These are phyloP conservation scores for Parambassis ranga DNA, from an alignment of 2,797 vertebrate species.

Conservation along the genomic window DNA sequence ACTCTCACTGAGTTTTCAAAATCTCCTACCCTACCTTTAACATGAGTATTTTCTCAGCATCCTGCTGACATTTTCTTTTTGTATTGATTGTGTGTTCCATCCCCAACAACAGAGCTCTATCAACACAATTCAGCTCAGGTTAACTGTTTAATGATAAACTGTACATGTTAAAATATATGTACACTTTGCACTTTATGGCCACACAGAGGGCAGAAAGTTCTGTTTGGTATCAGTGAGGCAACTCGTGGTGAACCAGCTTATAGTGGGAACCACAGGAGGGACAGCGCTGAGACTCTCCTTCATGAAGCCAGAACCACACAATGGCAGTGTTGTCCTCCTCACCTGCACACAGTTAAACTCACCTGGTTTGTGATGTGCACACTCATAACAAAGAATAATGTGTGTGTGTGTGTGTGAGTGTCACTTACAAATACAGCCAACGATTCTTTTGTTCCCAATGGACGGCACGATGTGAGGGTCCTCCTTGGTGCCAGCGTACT, in stretches of 20 bases:
- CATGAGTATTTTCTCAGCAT: too few species aligned
- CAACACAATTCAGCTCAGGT: background rate
- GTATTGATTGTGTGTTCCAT: too few species aligned
- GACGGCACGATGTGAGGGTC: slow-evolving; percentile 78
- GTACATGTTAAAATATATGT: slow-evolving; percentile 39
- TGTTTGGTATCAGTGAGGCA: slow-evolving; percentile 66
- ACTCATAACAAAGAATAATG: background rate
- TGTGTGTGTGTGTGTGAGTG: background rate
- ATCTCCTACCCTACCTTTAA: too few species aligned
- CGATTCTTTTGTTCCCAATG: slow-evolving; percentile 70
- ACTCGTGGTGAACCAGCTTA: slow-evolving; percentile 68
- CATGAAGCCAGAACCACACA: slow-evolving; percentile 80
- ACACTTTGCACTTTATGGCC: slow-evolving; percentile 23
- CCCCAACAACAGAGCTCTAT: too few species aligned
- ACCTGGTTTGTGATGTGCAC: background rate
- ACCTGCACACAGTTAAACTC: slow-evolving; percentile 40
- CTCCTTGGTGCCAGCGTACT: slow-evolving; percentile 69
- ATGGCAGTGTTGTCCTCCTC: slow-evolving; percentile 79
- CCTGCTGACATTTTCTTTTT: too few species aligned
- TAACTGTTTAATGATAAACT: slow-evolving; percentile 63
- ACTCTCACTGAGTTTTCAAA: too few species aligned
- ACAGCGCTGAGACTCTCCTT: slow-evolving; percentile 74
- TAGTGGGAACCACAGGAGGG: slow-evolving; percentile 74
- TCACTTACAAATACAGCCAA: slow-evolving; percentile 77
- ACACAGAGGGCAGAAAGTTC: background rate